Evolutionary conservation across 2,888 invertebrate genomes (phyloP).

Genomic region (Eupithecia inturbata): DNA sequence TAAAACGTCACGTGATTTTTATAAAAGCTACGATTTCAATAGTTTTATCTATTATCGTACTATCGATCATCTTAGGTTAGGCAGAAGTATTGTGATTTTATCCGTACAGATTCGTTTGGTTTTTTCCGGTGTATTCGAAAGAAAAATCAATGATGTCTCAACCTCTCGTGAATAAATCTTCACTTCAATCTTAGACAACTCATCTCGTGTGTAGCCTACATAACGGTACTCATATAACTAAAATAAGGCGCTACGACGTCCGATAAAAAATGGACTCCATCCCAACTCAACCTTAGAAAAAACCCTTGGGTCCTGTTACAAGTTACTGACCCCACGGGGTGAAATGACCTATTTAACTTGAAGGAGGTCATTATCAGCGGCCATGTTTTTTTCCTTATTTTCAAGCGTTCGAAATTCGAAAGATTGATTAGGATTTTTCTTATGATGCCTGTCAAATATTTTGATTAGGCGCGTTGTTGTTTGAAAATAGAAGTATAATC

Average conservation of each 20-base stretch:
- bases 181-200: conserved; percentile 50
- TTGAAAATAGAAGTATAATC: conserved; percentile 18
- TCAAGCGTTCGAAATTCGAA: conserved; percentile 41
- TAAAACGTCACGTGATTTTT: too few relatives aligned
- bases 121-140: not conserved
- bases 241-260: conserved; percentile 70
- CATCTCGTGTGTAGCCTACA: conserved; percentile 52
- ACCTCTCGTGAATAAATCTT: not conserved
- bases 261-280: conserved; percentile 79
- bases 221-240: conserved; percentile 80
- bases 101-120: not conserved
- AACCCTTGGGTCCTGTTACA: conserved; percentile 77
- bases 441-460: conserved; percentile 27
- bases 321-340: conserved; percentile 78
- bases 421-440: conserved; percentile 45
- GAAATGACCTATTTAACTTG: conserved; percentile 81
- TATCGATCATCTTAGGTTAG: not conserved
- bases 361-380: conserved; percentile 73
- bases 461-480: conserved; percentile 27
- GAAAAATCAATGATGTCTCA: not conserved
- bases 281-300: conserved; percentile 65
- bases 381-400: conserved; percentile 48
- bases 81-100: not conserved
- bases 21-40: too few relatives aligned
- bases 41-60: not conserved